These are phyloP conservation scores for Limnephilus marmoratus DNA, from an alignment of 2,888 invertebrate genomes.

Conservation along the genomic window DNA sequence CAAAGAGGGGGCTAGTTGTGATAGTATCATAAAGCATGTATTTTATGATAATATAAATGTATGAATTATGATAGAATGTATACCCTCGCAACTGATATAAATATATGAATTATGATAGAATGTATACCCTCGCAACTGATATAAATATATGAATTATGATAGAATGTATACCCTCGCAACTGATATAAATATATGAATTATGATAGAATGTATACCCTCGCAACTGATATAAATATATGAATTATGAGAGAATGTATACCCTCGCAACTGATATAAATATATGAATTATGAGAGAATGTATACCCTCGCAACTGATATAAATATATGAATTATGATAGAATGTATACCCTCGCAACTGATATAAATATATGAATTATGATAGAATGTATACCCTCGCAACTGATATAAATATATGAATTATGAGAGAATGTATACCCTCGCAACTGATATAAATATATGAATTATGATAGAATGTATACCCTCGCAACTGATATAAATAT, in stretches of 20 bases:
- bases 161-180: not conserved
- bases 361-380: not conserved
- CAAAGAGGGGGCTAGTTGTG: too few species aligned
- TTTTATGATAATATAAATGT: too few species aligned
- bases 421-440: not conserved
- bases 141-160: not conserved
- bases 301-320: not conserved
- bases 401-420: not conserved
- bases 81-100: not conserved
- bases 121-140: not conserved
- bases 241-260: not conserved
- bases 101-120: not conserved
- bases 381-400: not conserved
- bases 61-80: not conserved
- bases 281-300: not conserved
- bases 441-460: not conserved
- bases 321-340: not conserved
- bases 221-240: not conserved
- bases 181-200: not conserved
- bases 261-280: not conserved
- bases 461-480: not conserved
- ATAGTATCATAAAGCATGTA: not conserved
- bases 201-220: not conserved
- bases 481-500: not conserved
- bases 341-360: not conserved